Percentiles rank a stretch among this genome's conserved stretches.
phyloP scores from a whole-genome alignment of 2,888 invertebrate species.

The Platycheirus albimanus region DNA sequence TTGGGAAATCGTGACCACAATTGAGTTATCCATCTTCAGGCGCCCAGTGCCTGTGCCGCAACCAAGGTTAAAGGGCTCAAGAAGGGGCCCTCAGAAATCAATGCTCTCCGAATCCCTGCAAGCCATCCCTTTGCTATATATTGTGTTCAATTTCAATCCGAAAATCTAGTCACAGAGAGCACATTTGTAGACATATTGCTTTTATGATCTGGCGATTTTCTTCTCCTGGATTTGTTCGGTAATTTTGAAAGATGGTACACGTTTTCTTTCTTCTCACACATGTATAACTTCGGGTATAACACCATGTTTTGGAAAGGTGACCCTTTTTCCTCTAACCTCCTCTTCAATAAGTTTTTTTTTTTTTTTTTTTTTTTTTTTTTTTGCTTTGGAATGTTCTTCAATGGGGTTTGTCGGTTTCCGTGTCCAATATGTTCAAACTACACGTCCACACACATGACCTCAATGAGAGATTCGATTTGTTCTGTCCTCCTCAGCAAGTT shows the following conservation, averaged over 20 bases:
- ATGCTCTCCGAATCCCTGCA: too few relatives aligned
- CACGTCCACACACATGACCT: slow-evolving; percentile 60
- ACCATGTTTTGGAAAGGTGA: slow-evolving; percentile 54
- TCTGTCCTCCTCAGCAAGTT: slow-evolving; percentile 17
- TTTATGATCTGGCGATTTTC: slow-evolving; percentile 65
- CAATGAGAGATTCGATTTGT: slow-evolving; percentile 65
- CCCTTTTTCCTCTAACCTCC: slow-evolving; percentile 35
- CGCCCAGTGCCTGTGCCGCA: too few relatives aligned
- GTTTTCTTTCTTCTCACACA: slow-evolving; percentile 2
- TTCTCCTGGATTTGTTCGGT: slow-evolving; percentile 32
- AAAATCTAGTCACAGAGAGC: slow-evolving; percentile 30
- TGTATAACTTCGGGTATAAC: slow-evolving; percentile 11
- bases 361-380: too few relatives aligned
- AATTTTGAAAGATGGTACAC: slow-evolving; percentile 47
- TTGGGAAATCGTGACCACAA: too few relatives aligned
- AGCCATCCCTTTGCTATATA: too few relatives aligned
- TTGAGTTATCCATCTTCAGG: too few relatives aligned
- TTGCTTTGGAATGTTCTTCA: neutral
- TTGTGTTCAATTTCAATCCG: slow-evolving; percentile 2
- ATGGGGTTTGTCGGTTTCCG: slow-evolving; percentile 4
- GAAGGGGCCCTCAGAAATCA: too few relatives aligned
- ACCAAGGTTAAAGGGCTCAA: too few relatives aligned
- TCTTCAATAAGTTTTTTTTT: too few relatives aligned
- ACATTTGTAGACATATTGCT: slow-evolving; percentile 62
- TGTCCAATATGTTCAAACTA: slow-evolving; percentile 64